Percentiles rank a stretch among this genome's conserved stretches.
phyloP scores from a whole-genome alignment of 2,113 vertebrate genomes.

The Aegithalos caudatus region DNA sequence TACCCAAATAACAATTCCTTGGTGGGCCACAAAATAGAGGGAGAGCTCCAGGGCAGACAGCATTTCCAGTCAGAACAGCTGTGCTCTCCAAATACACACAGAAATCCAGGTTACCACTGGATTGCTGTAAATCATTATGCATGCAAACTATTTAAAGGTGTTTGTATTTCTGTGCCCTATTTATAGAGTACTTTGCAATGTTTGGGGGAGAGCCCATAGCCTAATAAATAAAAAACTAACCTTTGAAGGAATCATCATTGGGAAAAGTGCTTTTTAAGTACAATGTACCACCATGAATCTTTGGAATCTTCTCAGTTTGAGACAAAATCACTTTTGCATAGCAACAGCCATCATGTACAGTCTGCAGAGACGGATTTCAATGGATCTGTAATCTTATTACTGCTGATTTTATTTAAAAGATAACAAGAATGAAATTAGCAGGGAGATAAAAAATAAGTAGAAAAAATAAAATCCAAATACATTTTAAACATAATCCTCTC shows the following conservation, averaged over 20 bases:
- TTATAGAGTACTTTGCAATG: not conserved
- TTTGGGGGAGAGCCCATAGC: not conserved
- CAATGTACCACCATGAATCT: not conserved
- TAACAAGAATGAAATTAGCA: conserved; percentile 19
- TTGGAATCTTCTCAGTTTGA: not conserved
- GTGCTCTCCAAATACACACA: not conserved
- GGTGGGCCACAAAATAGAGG: not conserved
- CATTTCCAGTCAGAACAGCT: not conserved
- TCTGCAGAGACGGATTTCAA: not conserved
- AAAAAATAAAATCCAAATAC: not conserved
- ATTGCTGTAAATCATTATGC: not conserved
- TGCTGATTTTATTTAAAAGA: not conserved
- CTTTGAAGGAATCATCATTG: not conserved
- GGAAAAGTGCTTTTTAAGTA: not conserved
- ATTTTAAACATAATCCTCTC: not conserved
- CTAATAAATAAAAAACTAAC: not conserved
- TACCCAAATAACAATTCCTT: not conserved
- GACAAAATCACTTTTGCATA: not conserved
- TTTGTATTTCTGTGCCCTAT: not conserved
- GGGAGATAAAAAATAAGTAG: not conserved
- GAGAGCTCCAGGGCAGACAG: not conserved
- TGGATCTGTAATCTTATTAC: not conserved
- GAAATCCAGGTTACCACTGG: not conserved
- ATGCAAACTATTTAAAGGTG: not conserved
- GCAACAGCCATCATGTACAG: not conserved